Evolutionary conservation across 2,797 vertebrate genomes (phyloP).

Genomic region (Brotula barbata): DNA sequence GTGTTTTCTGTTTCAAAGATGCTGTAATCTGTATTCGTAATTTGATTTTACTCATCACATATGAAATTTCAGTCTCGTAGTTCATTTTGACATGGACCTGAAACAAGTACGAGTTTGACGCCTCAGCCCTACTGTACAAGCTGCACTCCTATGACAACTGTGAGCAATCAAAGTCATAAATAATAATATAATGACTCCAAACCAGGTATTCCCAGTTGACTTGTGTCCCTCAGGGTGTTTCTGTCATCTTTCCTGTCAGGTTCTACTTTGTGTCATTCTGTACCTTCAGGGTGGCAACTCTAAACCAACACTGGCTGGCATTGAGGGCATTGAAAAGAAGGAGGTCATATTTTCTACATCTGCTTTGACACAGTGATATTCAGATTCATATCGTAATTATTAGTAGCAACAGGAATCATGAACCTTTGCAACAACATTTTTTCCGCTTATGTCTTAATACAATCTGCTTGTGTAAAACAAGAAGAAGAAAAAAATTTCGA

Average conservation of each 20-base stretch:
- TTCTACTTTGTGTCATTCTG: constrained; percentile 49
- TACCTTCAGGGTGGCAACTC: constrained; percentile 53
- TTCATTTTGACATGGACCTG: constrained; percentile 27
- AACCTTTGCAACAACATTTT: constrained; percentile 19
- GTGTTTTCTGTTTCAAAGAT: constrained; percentile 5
- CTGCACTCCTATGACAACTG: constrained; percentile 40
- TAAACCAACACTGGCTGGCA: constrained; percentile 36
- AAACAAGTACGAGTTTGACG: constrained; percentile 38
- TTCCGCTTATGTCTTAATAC: constrained; percentile 2
- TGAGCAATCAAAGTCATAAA: constrained; percentile 40
- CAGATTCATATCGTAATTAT: constrained; percentile 23
- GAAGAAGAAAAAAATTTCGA: constrained; percentile 26
- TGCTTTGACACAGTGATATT: constrained; percentile 39
- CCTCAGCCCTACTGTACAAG: constrained; percentile 25
- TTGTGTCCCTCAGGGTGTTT: constrained; percentile 31
- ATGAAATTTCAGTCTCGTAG: constrained; percentile 15
- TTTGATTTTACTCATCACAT: constrained; percentile 15
- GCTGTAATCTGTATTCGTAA: constrained; percentile 2
- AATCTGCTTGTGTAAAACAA: constrained; percentile 23
- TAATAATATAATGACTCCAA: constrained; percentile 48
- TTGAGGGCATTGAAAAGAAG: constrained; percentile 13
- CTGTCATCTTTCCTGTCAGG: constrained; percentile 45
- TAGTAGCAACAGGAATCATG: constrained; percentile 17
- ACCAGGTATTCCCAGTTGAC: constrained; percentile 47
- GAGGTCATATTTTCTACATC: constrained; percentile 26